Percentiles rank a stretch among this genome's conserved stretches.
phyloP scores from a whole-genome alignment of 1,140 invertebrate genomes.

The Pomacea maculata region DNA sequence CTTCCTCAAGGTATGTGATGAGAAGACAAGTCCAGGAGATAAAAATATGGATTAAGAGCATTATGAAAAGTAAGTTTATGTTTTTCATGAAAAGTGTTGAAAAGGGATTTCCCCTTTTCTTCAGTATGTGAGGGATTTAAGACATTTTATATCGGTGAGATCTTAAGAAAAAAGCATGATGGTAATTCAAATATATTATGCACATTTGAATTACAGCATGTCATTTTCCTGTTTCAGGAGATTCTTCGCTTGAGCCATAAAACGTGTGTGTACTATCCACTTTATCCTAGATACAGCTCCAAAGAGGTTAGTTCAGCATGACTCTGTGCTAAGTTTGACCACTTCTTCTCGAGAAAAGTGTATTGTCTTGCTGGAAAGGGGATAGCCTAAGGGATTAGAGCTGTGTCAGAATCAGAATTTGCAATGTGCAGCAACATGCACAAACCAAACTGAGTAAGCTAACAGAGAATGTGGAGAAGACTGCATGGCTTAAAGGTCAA shows the following conservation, averaged over 20 bases:
- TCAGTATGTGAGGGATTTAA: neutral
- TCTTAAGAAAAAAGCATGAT: too few relatives aligned
- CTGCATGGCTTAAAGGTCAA: too few relatives aligned
- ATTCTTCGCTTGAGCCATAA: constrained; percentile 61
- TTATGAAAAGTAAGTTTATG: neutral
- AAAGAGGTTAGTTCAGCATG: constrained; percentile 44
- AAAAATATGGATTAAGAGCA: neutral
- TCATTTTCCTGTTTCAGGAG: constrained; percentile 48
- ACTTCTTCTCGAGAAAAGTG: too few relatives aligned
- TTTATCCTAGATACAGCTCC: constrained; percentile 58
- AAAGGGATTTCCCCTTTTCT: too few relatives aligned
- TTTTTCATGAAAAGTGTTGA: neutral
- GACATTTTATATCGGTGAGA: neutral
- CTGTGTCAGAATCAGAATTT: too few relatives aligned
- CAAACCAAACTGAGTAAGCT: too few relatives aligned
- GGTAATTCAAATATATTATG: too few relatives aligned
- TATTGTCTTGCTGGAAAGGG: too few relatives aligned
- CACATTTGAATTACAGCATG: neutral
- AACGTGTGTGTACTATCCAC: constrained; percentile 64
- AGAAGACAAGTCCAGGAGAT: neutral
- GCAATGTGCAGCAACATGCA: too few relatives aligned
- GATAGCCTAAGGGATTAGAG: too few relatives aligned
- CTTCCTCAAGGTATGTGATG: constrained; percentile 67
- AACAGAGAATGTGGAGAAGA: too few relatives aligned
- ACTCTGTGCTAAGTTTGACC: too few relatives aligned